Conservation (phyloP, 2,113 vertebrate species). For the Jacana jacana region DNA sequence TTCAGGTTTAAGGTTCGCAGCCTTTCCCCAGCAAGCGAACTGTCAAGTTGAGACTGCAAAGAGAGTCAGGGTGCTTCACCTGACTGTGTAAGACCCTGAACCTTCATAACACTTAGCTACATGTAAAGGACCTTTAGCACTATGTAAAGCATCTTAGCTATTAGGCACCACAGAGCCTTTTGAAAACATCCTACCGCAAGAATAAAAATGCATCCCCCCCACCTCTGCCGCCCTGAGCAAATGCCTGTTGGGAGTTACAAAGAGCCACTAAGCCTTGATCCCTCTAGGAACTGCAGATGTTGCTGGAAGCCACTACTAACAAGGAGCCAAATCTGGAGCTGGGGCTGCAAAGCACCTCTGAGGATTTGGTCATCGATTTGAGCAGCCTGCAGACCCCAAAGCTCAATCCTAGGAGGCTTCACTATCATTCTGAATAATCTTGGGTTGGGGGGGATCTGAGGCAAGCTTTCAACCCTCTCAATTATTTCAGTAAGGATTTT, state of each 20-base stretch:
- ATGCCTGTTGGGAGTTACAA: not conserved
- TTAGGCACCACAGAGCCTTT: not conserved
- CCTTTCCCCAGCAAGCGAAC: not conserved
- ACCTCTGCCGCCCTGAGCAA: not conserved
- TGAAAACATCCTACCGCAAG: not conserved
- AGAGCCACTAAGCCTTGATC: not conserved
- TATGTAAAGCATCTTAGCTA: not conserved
- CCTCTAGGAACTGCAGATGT: not conserved
- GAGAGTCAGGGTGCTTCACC: not conserved
- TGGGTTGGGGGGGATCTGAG: not conserved
- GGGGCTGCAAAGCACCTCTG: not conserved
- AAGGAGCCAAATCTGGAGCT: not conserved
- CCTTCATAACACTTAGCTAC: not conserved
- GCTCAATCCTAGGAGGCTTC: not conserved
- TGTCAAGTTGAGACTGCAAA: not conserved
- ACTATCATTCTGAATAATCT: not conserved
- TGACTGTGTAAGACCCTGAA: not conserved
- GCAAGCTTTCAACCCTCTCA: not conserved
- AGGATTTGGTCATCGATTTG: not conserved
- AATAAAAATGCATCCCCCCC: not conserved
- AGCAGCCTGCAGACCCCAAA: not conserved
- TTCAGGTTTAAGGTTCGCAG: not conserved
- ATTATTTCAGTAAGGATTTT: not conserved
- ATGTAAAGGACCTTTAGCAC: not conserved
- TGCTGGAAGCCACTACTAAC: constrained; percentile 20